These are phyloP conservation scores for Xiphydria camelus DNA, from an alignment of 2,888 invertebrate species.

Conservation along the genomic window DNA sequence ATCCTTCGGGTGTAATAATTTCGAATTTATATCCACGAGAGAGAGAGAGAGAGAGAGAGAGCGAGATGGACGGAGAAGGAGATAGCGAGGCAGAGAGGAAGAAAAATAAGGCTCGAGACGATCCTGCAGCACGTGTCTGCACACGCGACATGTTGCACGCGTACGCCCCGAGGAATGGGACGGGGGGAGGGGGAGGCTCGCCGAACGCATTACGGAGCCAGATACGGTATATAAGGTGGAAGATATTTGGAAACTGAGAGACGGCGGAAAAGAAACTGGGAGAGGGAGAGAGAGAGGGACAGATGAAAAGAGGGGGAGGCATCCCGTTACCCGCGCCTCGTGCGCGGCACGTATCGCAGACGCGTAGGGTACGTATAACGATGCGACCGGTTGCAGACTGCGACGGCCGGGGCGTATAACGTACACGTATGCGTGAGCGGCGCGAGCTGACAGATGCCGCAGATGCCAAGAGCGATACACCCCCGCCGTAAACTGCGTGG, in stretches of 20 bases:
- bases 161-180: slow-evolving; percentile 8
- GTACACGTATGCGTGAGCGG: background rate
- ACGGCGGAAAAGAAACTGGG: background rate
- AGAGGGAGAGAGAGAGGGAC: slow-evolving; percentile 1
- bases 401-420: too few relatives aligned
- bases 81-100: too few relatives aligned
- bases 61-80: too few relatives aligned
- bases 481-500: too few relatives aligned
- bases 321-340: background rate
- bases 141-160: slow-evolving; percentile 36
- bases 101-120: too few relatives aligned
- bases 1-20: too few relatives aligned
- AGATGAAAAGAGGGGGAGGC: slow-evolving; percentile 10
- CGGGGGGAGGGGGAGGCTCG: background rate
- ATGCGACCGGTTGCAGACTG: too few relatives aligned
- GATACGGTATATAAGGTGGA: background rate
- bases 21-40: background rate
- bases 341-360: background rate
- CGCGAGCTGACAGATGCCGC: slow-evolving; percentile 6
- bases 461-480: slow-evolving; percentile 4
- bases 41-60: too few relatives aligned
- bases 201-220: background rate
- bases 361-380: too few relatives aligned
- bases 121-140: slow-evolving; percentile 34
- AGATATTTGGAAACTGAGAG: slow-evolving; percentile 1